Evolutionary conservation across 2,113 vertebrate genomes (phyloP), one percentile per base, ranked within the genome.

Genomic region (Neopipo cinnamomea): DNA sequence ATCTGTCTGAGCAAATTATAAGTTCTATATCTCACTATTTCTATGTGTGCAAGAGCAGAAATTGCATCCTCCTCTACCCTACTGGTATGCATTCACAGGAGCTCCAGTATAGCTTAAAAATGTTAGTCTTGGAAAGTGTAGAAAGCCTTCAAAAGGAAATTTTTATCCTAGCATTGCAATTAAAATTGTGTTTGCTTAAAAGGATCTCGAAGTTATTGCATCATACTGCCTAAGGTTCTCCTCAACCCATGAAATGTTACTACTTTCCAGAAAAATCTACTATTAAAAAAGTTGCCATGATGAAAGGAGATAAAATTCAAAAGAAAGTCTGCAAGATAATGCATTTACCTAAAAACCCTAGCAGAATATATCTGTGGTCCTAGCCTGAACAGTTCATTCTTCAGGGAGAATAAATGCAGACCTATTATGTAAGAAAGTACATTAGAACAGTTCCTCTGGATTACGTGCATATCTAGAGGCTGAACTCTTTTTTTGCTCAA

Each of bases 351-450:
- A 76, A 42, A 88, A 70, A 10, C 5, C 30, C 39, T 61, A 52
- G 50, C 85, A 93, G 80, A 79, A 85, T 85, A 23, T 50, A 53
- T 78, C 53, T 67, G 11, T 46, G 55, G 44, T 77, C 75, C 62
- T 70, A 70, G 53, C 35, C 35, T 12, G 72, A 93, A 79, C 33
- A 72, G 44, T 41, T 91, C 72, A 71, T 81, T 97, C 76, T 93
- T 89, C 76, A 86, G 62, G 67, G 56, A 96, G 78, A 89, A 81
- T 59, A 82, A 93, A 94, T 76, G 53, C 67, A 88, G 59, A 88
- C 30, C 46, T 74, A 44, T 95, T 96, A 94, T 58, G 66, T 94
- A 94, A 96, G 82, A 55, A 88, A 88, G 70, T 67, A 63, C 76
- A 59, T 86, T 79, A 82, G 78, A 94, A 87, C 79, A 91, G 67